These are phyloP conservation scores for Apeira syringaria DNA, from an alignment of 2,888 invertebrate species.

Conservation along the genomic window DNA sequence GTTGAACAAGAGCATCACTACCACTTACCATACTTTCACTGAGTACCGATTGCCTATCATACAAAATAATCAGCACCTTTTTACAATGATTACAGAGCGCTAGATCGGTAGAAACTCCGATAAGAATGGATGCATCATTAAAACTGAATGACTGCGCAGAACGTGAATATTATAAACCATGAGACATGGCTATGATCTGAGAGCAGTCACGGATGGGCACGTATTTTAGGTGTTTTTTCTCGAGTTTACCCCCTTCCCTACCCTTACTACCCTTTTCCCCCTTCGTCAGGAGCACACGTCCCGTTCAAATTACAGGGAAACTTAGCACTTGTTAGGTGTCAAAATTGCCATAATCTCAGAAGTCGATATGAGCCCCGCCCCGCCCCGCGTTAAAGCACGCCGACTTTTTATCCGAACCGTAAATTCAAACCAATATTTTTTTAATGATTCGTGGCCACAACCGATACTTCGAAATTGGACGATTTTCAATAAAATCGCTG, in stretches of 20 bases:
- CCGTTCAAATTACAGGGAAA: constrained; percentile 71
- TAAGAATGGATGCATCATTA: constrained; percentile 67
- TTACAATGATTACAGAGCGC: constrained; percentile 67
- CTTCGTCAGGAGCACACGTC: constrained; percentile 57
- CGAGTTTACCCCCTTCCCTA: constrained; percentile 18
- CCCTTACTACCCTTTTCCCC: too few relatives aligned
- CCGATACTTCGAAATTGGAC: constrained; percentile 75
- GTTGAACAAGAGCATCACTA: too few relatives aligned
- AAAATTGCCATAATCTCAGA: constrained; percentile 81
- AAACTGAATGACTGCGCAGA: constrained; percentile 70
- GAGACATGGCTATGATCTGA: constrained; percentile 61
- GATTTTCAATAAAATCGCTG: constrained; percentile 66
- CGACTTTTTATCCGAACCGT: constrained; percentile 73
- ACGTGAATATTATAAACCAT: constrained; percentile 67
- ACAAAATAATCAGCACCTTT: constrained; percentile 38
- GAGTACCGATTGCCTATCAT: constrained; percentile 25
- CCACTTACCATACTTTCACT: constrained; percentile 18
- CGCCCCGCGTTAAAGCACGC: constrained; percentile 70
- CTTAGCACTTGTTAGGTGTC: constrained; percentile 81
- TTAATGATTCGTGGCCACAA: constrained; percentile 78
- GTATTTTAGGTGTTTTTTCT: constrained; percentile 38
- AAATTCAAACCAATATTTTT: constrained; percentile 68
- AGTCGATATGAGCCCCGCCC: constrained; percentile 63
- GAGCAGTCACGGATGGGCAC: constrained; percentile 49
- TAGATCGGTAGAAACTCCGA: constrained; percentile 48